Percentiles rank a stretch among this genome's conserved stretches.
Conservation (phyloP, 2,113 vertebrate genomes). For the Proterorhinus semilunaris region DNA sequence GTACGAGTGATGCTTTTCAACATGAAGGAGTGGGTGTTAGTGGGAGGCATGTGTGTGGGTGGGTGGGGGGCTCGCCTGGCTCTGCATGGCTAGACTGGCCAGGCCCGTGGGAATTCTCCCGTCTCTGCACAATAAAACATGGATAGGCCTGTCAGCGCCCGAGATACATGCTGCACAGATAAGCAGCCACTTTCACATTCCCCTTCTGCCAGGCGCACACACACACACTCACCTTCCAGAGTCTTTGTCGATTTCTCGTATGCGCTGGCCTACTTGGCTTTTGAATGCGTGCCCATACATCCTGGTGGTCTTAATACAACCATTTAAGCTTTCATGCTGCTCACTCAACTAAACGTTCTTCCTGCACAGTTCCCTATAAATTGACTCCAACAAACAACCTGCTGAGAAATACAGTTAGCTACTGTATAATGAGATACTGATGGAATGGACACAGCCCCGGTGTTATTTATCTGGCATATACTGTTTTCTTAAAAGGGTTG, state of each 20-base stretch:
- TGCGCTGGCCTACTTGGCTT: slow-evolving; percentile 25
- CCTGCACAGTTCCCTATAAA: slow-evolving; percentile 50
- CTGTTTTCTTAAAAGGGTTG: slow-evolving; percentile 22
- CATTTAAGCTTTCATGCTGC: slow-evolving; percentile 62
- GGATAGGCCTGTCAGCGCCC: slow-evolving; percentile 69
- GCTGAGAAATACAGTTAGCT: slow-evolving; percentile 37
- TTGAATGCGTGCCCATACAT: slow-evolving; percentile 53
- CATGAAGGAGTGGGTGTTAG: slow-evolving; percentile 2
- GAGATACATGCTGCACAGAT: slow-evolving; percentile 64
- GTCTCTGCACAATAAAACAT: slow-evolving; percentile 70
- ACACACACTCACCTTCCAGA: slow-evolving; percentile 29
- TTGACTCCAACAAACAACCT: slow-evolving; percentile 41
- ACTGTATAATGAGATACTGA: slow-evolving; percentile 41
- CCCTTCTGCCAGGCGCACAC: slow-evolving; percentile 27
- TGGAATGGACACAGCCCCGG: slow-evolving; percentile 21
- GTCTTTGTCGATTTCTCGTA: slow-evolving; percentile 50
- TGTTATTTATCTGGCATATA: slow-evolving; percentile 46
- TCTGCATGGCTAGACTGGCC: slow-evolving; percentile 61
- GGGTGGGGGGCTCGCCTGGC: slow-evolving; percentile 19
- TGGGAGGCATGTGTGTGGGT: slow-evolving; percentile 1
- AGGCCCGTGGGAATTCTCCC: slow-evolving; percentile 45
- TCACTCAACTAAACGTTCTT: slow-evolving; percentile 48
- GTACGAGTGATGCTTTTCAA: slow-evolving; percentile 19
- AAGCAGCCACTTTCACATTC: slow-evolving; percentile 55
- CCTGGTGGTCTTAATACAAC: slow-evolving; percentile 58